Percentiles rank a stretch among this genome's conserved stretches.
phyloP scores from a whole-genome alignment of 2,888 invertebrate species.

The Falcaria lacertinaria region DNA sequence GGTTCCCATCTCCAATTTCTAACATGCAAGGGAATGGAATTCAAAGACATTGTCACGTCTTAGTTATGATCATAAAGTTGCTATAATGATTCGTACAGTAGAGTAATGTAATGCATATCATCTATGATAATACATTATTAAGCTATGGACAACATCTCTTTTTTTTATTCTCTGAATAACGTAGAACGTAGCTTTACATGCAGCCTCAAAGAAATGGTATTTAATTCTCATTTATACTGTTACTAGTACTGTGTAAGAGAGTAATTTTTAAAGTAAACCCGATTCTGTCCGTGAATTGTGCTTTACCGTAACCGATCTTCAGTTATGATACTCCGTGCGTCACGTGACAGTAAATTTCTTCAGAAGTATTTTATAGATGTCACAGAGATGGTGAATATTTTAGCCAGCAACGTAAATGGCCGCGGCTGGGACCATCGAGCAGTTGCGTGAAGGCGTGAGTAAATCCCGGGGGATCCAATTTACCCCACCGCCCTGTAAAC shows the following conservation, averaged over 20 bases:
- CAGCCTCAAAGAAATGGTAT: background rate
- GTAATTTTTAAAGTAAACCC: no score
- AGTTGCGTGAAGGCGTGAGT: constrained; percentile 53
- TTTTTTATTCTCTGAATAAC: background rate
- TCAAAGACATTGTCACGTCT: background rate
- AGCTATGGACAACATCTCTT: background rate
- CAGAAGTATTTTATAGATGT: constrained; percentile 27
- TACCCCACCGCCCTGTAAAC: constrained; percentile 56
- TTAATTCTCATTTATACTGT: background rate
- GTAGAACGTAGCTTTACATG: background rate
- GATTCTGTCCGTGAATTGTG: no score
- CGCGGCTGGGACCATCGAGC: constrained; percentile 33
- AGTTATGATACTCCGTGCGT: no score
- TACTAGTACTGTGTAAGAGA: no score
- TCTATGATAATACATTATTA: no score
- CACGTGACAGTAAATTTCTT: background rate
- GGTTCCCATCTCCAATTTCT: background rate
- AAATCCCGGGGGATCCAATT: constrained; percentile 70
- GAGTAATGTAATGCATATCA: background rate
- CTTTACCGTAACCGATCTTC: no score
- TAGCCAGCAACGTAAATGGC: constrained; percentile 43
- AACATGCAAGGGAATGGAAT: background rate
- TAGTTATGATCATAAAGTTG: background rate
- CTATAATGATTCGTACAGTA: background rate
- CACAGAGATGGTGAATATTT: constrained; percentile 58